Percentiles rank a stretch among this genome's conserved stretches.
Conservation (phyloP, 2,797 vertebrate species). For the Siniperca scherzeri region DNA sequence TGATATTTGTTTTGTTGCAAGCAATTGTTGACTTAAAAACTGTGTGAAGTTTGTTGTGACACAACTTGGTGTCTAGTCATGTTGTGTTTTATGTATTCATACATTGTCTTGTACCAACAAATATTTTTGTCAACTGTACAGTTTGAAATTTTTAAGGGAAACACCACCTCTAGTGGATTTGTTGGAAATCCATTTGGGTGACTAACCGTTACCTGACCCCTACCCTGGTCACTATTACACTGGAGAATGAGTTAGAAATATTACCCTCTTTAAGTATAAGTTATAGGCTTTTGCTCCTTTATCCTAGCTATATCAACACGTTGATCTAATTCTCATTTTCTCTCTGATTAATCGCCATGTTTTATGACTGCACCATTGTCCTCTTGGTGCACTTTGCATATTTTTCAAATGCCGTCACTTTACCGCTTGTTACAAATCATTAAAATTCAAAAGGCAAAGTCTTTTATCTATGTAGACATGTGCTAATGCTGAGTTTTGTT, state of each 20-base stretch:
- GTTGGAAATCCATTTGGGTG: constrained; percentile 33
- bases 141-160: constrained; percentile 22
- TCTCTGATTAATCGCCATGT: constrained; percentile 67
- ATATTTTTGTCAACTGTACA: background rate
- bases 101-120: background rate
- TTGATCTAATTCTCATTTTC: constrained; percentile 69
- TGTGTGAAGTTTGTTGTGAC: background rate
- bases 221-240: constrained; percentile 38
- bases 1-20: background rate
- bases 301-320: constrained; percentile 68
- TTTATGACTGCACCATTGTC: constrained; percentile 65
- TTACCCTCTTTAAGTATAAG: constrained; percentile 49
- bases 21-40: background rate
- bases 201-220: constrained; percentile 52
- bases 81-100: background rate
- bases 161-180: constrained; percentile 35
- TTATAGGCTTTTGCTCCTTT: constrained; percentile 60
- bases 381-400: constrained; percentile 69
- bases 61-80: background rate
- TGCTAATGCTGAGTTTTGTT: constrained; percentile 65
- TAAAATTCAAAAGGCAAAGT: constrained; percentile 51
- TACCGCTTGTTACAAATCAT: constrained; percentile 70
- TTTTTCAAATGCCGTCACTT: constrained; percentile 67
- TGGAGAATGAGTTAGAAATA: constrained; percentile 52
- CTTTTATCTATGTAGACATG: constrained; percentile 67